These are phyloP conservation scores for Chitala chitala DNA, from an alignment of 2,113 vertebrate genomes.

Conservation along the genomic window DNA sequence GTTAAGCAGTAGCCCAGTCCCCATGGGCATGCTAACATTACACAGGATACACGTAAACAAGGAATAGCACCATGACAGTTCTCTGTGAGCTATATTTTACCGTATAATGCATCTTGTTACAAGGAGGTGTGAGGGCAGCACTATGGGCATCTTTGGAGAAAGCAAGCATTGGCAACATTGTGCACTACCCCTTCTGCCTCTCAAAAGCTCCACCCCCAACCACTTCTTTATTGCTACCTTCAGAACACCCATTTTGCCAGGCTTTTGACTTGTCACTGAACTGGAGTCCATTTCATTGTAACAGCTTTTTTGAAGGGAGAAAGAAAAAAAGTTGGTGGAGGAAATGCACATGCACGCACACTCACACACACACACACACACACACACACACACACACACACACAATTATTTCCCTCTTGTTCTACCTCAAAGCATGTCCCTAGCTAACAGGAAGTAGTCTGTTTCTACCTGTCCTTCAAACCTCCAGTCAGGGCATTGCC, in stretches of 20 bases:
- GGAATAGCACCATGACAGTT: too few species aligned
- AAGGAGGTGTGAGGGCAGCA: constrained; percentile 39
- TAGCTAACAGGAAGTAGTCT: constrained; percentile 72
- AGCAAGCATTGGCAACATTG: too few species aligned
- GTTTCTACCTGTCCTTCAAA: constrained; percentile 72
- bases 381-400: constrained; percentile 50
- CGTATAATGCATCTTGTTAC: too few species aligned
- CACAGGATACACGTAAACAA: too few species aligned
- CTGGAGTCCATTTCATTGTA: constrained; percentile 58
- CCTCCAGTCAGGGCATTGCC: constrained; percentile 54
- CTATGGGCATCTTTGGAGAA: not conserved
- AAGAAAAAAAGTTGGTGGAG: constrained; percentile 35
- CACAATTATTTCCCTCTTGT: constrained; percentile 68
- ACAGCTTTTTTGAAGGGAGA: constrained; percentile 45
- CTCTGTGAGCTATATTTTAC: too few species aligned
- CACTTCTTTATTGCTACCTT: constrained; percentile 34
- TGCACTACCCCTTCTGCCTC: not conserved
- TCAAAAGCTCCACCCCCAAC: not conserved
- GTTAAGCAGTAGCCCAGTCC: too few species aligned
- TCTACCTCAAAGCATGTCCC: constrained; percentile 59
- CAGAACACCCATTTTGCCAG: constrained; percentile 46
- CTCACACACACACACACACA: too few species aligned
- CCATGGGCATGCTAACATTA: too few species aligned
- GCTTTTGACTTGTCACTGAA: constrained; percentile 64
- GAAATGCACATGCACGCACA: too few species aligned